Evolutionary conservation across 2,888 invertebrate genomes (phyloP).

Genomic region (Scaptomyza reducta): DNA sequence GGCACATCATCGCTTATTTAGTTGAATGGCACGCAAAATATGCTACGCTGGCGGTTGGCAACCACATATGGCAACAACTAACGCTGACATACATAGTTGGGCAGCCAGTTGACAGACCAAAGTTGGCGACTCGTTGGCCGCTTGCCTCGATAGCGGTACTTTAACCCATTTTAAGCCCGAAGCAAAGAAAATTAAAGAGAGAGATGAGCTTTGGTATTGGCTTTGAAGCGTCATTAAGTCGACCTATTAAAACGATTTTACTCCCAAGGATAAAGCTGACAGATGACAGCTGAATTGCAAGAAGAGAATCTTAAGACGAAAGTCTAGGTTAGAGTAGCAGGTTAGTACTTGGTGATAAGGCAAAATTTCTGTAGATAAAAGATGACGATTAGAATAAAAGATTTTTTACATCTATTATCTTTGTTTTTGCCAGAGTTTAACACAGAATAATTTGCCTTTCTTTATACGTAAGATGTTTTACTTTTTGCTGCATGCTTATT

Average conservation of each 20-base stretch:
- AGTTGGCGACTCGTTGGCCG: constrained; percentile 38
- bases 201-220: constrained; percentile 3
- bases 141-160: constrained; percentile 50
- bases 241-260: constrained; percentile 1
- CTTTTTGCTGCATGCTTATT: too few relatives aligned
- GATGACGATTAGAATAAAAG: too few relatives aligned
- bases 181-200: neutral
- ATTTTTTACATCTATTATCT: too few relatives aligned
- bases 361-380: too few relatives aligned
- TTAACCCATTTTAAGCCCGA: constrained; percentile 51
- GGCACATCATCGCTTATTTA: constrained; percentile 46
- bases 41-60: constrained; percentile 22
- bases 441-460: too few relatives aligned
- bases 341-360: neutral
- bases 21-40: constrained; percentile 52
- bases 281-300: neutral
- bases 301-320: neutral
- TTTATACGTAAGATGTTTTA: too few relatives aligned
- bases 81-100: constrained; percentile 53
- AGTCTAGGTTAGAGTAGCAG: neutral
- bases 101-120: constrained; percentile 50
- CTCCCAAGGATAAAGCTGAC: neutral
- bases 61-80: constrained; percentile 44
- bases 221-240: neutral
- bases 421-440: too few relatives aligned